Conservation (phyloP, 2,888 invertebrate genomes). For the Villa cingulata region DNA sequence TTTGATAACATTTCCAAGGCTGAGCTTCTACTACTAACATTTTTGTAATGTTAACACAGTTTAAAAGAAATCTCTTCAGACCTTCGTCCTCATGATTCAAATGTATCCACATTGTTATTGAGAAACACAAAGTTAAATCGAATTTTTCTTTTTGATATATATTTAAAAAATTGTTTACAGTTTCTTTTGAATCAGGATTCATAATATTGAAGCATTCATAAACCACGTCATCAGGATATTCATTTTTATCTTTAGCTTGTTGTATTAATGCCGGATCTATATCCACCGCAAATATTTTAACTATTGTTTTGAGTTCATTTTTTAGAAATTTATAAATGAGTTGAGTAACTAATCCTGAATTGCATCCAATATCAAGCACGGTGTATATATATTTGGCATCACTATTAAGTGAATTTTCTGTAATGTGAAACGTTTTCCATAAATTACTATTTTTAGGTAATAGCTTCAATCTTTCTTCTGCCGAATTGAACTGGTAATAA, state of each 20-base stretch:
- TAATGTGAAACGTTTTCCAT: too few species aligned
- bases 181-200: slow-evolving; percentile 28
- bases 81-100: slow-evolving; percentile 68
- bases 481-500: slow-evolving; percentile 70
- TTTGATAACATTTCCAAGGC: slow-evolving; percentile 71
- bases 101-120: slow-evolving; percentile 85
- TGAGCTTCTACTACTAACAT: slow-evolving; percentile 67
- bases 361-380: slow-evolving; percentile 49
- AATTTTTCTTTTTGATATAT: slow-evolving; percentile 38
- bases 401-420: too few species aligned
- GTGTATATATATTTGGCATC: slow-evolving; percentile 30
- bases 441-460: slow-evolving; percentile 41
- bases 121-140: slow-evolving; percentile 63
- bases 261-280: slow-evolving; percentile 56
- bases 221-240: slow-evolving; percentile 33
- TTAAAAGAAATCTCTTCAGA: slow-evolving; percentile 46
- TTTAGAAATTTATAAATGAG: slow-evolving; percentile 41
- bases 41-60: slow-evolving; percentile 39
- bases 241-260: slow-evolving; percentile 46
- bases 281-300: slow-evolving; percentile 50
- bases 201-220: slow-evolving; percentile 51
- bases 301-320: slow-evolving; percentile 10
- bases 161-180: slow-evolving; percentile 39
- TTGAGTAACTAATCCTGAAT: slow-evolving; percentile 61
- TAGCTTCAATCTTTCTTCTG: slow-evolving; percentile 49